Evolutionary conservation across 2,888 invertebrate species (phyloP).

Genomic region (Steinernema carpocapsae): DNA sequence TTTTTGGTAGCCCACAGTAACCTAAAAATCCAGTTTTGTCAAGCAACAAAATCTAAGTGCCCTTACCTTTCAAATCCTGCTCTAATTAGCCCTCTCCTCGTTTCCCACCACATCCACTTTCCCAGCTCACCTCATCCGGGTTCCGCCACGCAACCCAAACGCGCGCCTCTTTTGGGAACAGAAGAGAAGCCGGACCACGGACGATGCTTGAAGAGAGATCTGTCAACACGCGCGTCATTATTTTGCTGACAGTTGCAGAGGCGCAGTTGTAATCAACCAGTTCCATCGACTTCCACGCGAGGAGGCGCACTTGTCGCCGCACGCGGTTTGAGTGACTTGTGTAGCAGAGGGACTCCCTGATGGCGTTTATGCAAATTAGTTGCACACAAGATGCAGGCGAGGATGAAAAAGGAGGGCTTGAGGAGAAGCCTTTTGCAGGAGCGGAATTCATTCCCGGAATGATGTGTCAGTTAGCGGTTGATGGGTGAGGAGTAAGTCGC

Average conservation of each 20-base stretch:
- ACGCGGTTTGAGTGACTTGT: neutral
- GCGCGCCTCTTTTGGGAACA: neutral
- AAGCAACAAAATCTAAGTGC: no score
- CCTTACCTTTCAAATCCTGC: neutral
- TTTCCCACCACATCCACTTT: no score
- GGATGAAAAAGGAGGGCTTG: no score
- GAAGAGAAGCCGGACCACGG: neutral
- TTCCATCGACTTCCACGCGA: neutral
- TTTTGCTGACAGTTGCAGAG: neutral
- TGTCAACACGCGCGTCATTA: neutral
- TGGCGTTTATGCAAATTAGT: neutral
- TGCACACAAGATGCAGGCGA: no score
- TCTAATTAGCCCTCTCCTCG: neutral
- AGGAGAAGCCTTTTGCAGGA: no score
- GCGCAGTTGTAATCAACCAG: neutral
- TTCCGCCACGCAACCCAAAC: neutral
- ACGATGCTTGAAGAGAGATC: neutral
- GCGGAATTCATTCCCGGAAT: no score
- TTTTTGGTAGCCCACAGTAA: no score
- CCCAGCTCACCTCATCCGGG: neutral
- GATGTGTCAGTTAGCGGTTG: no score
- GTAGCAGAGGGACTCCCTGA: neutral
- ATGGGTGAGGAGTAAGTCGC: no score
- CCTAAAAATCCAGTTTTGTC: no score
- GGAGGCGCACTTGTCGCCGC: neutral